These are phyloP conservation scores for Xiphias gladius DNA, from an alignment of 2,113 vertebrate species.

Conservation along the genomic window DNA sequence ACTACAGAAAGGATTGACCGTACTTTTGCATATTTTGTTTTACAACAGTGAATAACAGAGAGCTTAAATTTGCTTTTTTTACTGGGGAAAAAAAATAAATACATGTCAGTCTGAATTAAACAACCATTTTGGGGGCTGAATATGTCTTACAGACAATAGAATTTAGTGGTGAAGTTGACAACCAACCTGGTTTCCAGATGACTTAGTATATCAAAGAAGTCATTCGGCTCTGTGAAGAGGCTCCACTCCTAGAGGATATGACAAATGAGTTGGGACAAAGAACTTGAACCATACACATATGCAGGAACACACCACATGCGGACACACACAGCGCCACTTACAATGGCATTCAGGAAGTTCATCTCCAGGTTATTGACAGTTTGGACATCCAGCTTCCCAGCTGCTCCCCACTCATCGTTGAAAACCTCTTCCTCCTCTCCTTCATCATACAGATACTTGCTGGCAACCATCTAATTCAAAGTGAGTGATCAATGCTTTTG, in stretches of 20 bases:
- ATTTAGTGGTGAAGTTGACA: background rate
- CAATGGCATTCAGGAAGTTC: constrained; percentile 95
- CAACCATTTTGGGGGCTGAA: no score
- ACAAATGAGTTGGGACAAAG: background rate
- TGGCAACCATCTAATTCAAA: constrained; percentile 94
- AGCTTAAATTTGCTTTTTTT: no score
- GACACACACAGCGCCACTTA: constrained; percentile 73
- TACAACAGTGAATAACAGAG: no score
- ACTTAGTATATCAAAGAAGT: constrained; percentile 91
- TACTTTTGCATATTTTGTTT: no score
- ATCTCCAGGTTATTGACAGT: constrained; percentile 96
- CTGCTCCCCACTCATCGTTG: constrained; percentile 97
- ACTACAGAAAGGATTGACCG: no score
- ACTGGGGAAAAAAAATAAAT: no score
- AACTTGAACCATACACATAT: background rate
- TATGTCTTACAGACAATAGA: background rate
- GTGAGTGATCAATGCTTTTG: background rate
- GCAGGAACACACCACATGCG: background rate
- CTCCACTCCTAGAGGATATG: constrained; percentile 89
- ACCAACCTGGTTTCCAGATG: constrained; percentile 93
- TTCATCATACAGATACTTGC: constrained; percentile 98
- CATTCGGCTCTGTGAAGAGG: constrained; percentile 91
- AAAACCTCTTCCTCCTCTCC: constrained; percentile 99
- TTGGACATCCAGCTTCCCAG: constrained; percentile 93
- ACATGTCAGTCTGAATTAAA: no score